These are phyloP conservation scores for Planococcus citri DNA, from an alignment of 1,140 invertebrate genomes.

Conservation along the genomic window DNA sequence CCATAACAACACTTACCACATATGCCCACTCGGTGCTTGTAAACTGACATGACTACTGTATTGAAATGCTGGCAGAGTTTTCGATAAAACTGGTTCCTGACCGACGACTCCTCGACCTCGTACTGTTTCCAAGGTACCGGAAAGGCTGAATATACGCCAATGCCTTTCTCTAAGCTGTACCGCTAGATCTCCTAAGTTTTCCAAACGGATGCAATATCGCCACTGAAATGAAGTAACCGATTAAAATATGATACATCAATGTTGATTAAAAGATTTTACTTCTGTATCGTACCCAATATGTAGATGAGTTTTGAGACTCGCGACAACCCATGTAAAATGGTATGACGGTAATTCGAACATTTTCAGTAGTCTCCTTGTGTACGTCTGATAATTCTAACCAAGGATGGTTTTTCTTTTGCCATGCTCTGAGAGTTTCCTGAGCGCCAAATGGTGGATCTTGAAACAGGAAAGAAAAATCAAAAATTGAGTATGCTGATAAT, in stretches of 20 bases:
- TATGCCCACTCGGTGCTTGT: constrained; percentile 93
- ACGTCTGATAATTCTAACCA: constrained; percentile 94
- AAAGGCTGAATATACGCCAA: constrained; percentile 92
- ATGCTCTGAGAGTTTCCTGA: constrained; percentile 79
- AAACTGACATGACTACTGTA: constrained; percentile 93
- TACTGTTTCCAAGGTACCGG: constrained; percentile 88
- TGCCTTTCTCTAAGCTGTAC: constrained; percentile 88
- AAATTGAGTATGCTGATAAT: constrained; percentile 20
- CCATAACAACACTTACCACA: constrained; percentile 59
- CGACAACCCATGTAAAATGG: constrained; percentile 94
- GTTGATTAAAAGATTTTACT: constrained; percentile 17
- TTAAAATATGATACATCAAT: neutral
- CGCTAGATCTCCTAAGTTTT: constrained; percentile 78
- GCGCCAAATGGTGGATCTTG: constrained; percentile 77
- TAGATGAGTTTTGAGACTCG: constrained; percentile 71
- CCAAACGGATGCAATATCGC: constrained; percentile 89
- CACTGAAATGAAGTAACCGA: constrained; percentile 45
- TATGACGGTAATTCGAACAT: constrained; percentile 89
- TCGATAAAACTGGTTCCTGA: constrained; percentile 83
- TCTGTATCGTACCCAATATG: constrained; percentile 67
- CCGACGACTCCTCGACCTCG: constrained; percentile 86
- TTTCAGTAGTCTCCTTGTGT: constrained; percentile 94
- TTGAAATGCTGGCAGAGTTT: constrained; percentile 83
- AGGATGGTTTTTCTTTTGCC: constrained; percentile 96
- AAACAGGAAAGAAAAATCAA: constrained; percentile 27